Evolutionary conservation across 1,140 invertebrate species (phyloP).

Genomic region (Lucilia cuprina): DNA sequence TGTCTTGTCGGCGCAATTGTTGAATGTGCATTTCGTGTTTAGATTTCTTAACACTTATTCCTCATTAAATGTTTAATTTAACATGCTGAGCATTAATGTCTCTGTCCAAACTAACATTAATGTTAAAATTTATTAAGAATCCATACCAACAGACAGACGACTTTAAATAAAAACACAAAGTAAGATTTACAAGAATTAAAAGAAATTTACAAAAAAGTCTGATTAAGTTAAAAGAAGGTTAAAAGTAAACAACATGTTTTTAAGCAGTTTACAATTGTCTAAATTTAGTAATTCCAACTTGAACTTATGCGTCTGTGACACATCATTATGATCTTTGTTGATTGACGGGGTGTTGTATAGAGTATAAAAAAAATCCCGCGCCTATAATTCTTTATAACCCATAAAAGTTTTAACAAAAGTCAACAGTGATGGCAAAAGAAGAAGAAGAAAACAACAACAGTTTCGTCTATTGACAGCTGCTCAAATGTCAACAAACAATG

Average conservation of each 20-base stretch:
- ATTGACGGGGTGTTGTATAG: not conserved
- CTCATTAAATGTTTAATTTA: conserved; percentile 4
- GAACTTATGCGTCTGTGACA: not conserved
- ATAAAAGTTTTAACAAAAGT: no score
- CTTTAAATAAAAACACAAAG: no score
- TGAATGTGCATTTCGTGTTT: conserved; percentile 1
- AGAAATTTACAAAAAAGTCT: not conserved
- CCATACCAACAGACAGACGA: no score
- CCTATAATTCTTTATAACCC: not conserved
- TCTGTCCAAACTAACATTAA: not conserved
- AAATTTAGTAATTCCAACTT: not conserved
- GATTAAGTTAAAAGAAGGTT: not conserved
- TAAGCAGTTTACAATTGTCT: not conserved
- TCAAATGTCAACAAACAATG: conserved; percentile 9
- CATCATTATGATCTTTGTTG: not conserved
- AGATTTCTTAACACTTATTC: conserved; percentile 1
- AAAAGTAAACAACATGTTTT: not conserved
- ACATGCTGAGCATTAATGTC: conserved; percentile 1
- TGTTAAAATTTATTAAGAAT: not conserved
- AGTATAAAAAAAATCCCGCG: not conserved
- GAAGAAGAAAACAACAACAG: not conserved
- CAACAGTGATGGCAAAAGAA: no score
- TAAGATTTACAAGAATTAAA: not conserved
- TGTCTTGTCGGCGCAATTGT: not conserved
- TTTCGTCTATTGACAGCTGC: conserved; percentile 8